Evolutionary conservation across 2,888 invertebrate genomes (phyloP).

Genomic region (Vanessa cardui): DNA sequence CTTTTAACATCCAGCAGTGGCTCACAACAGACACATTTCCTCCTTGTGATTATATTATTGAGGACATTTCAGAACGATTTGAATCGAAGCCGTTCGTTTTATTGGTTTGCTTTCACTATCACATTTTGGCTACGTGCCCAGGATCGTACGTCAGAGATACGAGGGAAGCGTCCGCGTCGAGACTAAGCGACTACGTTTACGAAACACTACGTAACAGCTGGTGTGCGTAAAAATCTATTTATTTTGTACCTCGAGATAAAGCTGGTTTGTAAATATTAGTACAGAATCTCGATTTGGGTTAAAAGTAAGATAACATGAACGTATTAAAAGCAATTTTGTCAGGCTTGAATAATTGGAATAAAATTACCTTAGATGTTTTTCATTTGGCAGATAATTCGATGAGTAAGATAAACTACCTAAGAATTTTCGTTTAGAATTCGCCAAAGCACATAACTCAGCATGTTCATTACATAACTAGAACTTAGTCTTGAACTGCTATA

Average conservation of each 20-base stretch:
- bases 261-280: slow-evolving; percentile 31
- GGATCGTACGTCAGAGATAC: slow-evolving; percentile 29
- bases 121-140: slow-evolving; percentile 43
- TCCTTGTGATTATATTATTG: background rate
- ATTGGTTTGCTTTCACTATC: slow-evolving; percentile 42
- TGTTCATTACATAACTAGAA: too few relatives aligned
- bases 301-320: background rate
- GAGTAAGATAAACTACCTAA: too few relatives aligned
- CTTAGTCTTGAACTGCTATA: too few relatives aligned
- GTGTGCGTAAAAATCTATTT: slow-evolving; percentile 30
- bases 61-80: background rate
- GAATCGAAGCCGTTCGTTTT: slow-evolving; percentile 6
- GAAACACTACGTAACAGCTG: slow-evolving; percentile 26
- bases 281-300: slow-evolving; percentile 6
- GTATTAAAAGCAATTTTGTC: background rate
- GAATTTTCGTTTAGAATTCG: too few relatives aligned
- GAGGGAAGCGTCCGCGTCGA: slow-evolving; percentile 12
- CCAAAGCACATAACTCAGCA: too few relatives aligned
- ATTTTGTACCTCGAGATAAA: slow-evolving; percentile 30
- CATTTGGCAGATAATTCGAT: too few relatives aligned
- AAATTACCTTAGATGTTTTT: too few relatives aligned
- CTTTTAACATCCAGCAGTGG: background rate
- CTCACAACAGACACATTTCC: background rate
- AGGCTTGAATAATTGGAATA: too few relatives aligned
- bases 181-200: slow-evolving; percentile 23